phyloP scores from a whole-genome alignment of 2,113 vertebrate genomes.

The Pygoscelis adeliae region DNA sequence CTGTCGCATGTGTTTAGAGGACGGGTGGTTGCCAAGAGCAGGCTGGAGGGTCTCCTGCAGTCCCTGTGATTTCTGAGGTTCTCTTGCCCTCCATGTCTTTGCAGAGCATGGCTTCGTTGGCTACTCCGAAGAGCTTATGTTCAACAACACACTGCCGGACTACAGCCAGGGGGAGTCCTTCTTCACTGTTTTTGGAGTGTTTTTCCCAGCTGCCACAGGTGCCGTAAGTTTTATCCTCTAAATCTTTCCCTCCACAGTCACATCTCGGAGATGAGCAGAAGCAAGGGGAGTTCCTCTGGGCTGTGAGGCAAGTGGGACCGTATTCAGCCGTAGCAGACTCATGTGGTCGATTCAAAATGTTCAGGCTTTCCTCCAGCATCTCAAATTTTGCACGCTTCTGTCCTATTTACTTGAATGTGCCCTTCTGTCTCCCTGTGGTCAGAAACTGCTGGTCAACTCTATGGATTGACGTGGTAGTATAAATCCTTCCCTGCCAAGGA shows the following conservation, averaged over 20 bases:
- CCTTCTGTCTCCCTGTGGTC: background rate
- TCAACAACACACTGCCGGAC: constrained; percentile 86
- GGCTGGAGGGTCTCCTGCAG: background rate
- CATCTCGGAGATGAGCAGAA: background rate
- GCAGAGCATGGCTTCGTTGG: constrained; percentile 91
- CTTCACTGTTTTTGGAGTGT: constrained; percentile 96
- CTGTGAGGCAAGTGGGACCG: rapidly evolving
- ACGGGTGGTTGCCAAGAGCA: rapidly evolving
- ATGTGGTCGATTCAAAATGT: background rate
- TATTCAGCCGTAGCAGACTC: background rate
- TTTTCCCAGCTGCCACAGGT: constrained; percentile 98
- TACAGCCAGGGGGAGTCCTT: constrained; percentile 91
- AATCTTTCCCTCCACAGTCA: background rate
- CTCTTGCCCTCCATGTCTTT: background rate
- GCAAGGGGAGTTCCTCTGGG: background rate
- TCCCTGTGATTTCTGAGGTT: background rate
- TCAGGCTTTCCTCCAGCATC: background rate
- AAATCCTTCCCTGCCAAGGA: background rate
- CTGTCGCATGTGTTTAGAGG: background rate
- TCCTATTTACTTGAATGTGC: background rate
- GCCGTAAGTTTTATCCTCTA: background rate
- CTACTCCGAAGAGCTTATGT: constrained; percentile 83
- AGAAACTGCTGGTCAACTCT: background rate
- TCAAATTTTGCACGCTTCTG: background rate
- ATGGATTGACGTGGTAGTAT: background rate